phyloP scores from a whole-genome alignment of 2,113 vertebrate species.

The Cranoglanis bouderius region DNA sequence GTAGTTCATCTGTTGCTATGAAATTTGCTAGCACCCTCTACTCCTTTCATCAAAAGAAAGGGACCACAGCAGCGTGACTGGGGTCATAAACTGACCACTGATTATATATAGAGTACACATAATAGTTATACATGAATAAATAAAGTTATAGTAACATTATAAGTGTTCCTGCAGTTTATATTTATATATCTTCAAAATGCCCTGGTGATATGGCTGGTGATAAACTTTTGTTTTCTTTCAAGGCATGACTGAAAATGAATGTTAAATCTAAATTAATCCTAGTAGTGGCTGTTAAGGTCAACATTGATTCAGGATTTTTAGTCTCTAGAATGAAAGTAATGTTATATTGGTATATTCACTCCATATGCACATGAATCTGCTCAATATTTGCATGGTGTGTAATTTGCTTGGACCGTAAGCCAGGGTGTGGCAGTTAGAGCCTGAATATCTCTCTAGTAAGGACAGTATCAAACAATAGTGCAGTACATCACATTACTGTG shows the following conservation, averaged over 20 bases:
- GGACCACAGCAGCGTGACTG: neutral
- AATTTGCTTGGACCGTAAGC: constrained; percentile 21
- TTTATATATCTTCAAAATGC: neutral
- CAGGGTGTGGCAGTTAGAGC: neutral
- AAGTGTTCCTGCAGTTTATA: neutral
- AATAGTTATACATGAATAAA: neutral
- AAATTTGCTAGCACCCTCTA: neutral
- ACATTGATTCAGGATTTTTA: neutral
- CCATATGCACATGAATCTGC: neutral
- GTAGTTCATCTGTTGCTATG: neutral
- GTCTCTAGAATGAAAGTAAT: neutral
- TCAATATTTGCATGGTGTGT: constrained; percentile 19
- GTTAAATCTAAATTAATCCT: neutral
- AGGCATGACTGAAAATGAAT: neutral
- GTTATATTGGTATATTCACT: constrained; percentile 3
- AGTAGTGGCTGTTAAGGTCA: neutral
- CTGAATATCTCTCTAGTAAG: neutral
- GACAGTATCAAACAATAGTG: neutral
- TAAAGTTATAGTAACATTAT: neutral
- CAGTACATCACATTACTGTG: neutral
- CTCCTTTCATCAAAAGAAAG: neutral
- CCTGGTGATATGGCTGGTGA: neutral
- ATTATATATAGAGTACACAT: neutral
- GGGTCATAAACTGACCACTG: neutral
- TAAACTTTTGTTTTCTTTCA: neutral